Percentiles rank a stretch among this genome's conserved stretches.
Conservation (phyloP, 2,113 vertebrate species). For the Hippocampus comes region DNA sequence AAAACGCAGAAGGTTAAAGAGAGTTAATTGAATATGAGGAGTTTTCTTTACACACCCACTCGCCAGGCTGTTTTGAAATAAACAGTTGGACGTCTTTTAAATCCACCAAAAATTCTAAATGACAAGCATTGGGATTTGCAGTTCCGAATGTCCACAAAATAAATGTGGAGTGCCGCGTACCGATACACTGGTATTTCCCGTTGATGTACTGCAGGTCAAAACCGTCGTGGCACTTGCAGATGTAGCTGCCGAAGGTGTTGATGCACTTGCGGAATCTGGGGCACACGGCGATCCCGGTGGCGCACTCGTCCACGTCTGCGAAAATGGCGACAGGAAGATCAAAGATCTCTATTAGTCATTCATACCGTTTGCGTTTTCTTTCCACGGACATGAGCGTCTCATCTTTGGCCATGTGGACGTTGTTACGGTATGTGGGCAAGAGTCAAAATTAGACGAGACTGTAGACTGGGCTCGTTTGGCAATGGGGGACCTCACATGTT, state of each 20-base stretch:
- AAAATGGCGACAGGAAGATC: not conserved
- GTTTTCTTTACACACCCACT: too few species aligned
- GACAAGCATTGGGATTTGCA: not conserved
- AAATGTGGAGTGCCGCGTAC: conserved; percentile 64
- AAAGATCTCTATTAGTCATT: not conserved
- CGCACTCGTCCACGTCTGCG: conserved; percentile 92
- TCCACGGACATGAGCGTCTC: conserved; percentile 10
- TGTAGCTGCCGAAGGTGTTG: conserved; percentile 97
- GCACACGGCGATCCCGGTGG: conserved; percentile 81
- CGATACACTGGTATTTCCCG: conserved; percentile 93
- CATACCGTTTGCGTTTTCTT: not conserved
- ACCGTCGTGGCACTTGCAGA: conserved; percentile 92
- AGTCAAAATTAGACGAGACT: not conserved
- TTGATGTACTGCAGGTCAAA: conserved; percentile 90
- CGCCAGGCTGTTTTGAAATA: too few species aligned
- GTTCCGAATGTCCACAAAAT: not conserved
- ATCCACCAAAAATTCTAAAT: not conserved
- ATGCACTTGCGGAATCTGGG: conserved; percentile 88
- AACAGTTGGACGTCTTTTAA: too few species aligned
- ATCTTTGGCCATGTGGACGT: conserved; percentile 42
- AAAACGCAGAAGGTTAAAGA: too few species aligned
- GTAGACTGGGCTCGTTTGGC: not conserved
- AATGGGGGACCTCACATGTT: conserved; percentile 4
- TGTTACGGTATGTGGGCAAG: conserved; percentile 42
- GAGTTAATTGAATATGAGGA: too few species aligned